These are phyloP conservation scores for Alloplasta piceator DNA, from an alignment of 2,888 invertebrate genomes.

Conservation along the genomic window DNA sequence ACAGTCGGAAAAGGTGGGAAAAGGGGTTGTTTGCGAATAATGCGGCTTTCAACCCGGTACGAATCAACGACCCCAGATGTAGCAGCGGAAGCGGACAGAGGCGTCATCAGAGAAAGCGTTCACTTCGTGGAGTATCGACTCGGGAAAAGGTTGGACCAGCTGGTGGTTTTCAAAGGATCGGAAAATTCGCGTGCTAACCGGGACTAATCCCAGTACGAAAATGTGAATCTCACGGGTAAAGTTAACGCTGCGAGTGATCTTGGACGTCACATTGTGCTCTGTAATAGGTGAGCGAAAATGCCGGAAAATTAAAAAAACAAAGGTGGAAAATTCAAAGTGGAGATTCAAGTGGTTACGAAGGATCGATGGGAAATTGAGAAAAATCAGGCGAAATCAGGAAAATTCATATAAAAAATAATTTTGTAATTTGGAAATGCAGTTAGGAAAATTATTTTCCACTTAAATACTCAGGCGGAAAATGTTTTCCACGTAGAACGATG, in stretches of 20 bases:
- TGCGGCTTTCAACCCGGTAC: conserved; percentile 53
- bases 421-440: too few species aligned
- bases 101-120: conserved; percentile 12
- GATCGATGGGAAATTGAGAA: too few species aligned
- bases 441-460: too few species aligned
- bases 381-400: too few species aligned
- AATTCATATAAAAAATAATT: too few species aligned
- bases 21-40: conserved; percentile 42
- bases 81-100: conserved; percentile 23
- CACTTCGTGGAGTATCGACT: conserved; percentile 30
- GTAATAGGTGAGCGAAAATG: conserved; percentile 35
- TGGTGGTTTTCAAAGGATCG: conserved; percentile 28
- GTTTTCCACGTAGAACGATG: too few species aligned
- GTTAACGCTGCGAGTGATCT: neutral
- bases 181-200: conserved; percentile 14
- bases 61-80: conserved; percentile 58
- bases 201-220: conserved; percentile 2
- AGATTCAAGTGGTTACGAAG: too few species aligned
- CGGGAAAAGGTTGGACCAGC: conserved; percentile 40
- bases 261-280: neutral
- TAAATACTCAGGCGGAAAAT: too few species aligned
- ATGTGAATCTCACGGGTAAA: conserved; percentile 33
- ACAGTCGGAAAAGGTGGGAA: conserved; percentile 39
- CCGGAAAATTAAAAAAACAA: neutral
- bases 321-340: too few species aligned